A percentile compares a stretch with the other conserved stretches of the same genome.
Conservation (phyloP, 2,888 invertebrate genomes). For the Carterocephalus palaemon region DNA sequence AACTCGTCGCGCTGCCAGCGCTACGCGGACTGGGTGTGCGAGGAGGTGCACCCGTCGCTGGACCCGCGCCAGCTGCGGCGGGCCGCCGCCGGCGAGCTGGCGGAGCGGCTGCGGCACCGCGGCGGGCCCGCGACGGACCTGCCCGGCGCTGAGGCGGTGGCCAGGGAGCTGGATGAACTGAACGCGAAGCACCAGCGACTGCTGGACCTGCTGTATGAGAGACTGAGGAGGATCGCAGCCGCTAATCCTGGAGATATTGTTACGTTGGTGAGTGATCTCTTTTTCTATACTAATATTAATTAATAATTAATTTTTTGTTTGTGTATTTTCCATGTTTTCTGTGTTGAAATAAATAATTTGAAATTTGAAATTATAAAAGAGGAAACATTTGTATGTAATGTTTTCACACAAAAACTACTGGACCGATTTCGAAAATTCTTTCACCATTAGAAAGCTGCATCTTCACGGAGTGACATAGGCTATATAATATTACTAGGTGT, state of each 20-base stretch:
- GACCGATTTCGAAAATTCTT: too few relatives aligned
- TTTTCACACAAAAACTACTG: too few relatives aligned
- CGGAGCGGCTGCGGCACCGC: constrained; percentile 57
- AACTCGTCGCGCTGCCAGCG: constrained; percentile 91
- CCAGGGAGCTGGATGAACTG: constrained; percentile 87
- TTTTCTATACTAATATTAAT: constrained; percentile 14
- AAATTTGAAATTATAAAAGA: too few relatives aligned
- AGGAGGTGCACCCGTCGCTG: constrained; percentile 88
- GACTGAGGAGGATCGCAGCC: constrained; percentile 82
- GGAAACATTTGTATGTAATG: too few relatives aligned
- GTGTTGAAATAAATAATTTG: too few relatives aligned
- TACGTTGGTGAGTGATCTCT: constrained; percentile 82
- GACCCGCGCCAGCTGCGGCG: constrained; percentile 77
- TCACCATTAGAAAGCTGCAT: too few relatives aligned
- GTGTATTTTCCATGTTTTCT: too few relatives aligned
- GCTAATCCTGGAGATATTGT: constrained; percentile 85
- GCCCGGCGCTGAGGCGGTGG: constrained; percentile 85
- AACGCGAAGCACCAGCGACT: constrained; percentile 88
- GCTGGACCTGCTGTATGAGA: constrained; percentile 83
- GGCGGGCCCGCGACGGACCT: constrained; percentile 44
- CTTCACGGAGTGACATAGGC: too few relatives aligned
- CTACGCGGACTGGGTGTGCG: constrained; percentile 89
- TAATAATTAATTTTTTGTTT: too few relatives aligned
- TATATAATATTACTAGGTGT: too few relatives aligned
- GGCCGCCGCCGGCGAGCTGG: constrained; percentile 61